phyloP scores from a whole-genome alignment of 2,113 vertebrate species.

The Dermatemys mawii region DNA sequence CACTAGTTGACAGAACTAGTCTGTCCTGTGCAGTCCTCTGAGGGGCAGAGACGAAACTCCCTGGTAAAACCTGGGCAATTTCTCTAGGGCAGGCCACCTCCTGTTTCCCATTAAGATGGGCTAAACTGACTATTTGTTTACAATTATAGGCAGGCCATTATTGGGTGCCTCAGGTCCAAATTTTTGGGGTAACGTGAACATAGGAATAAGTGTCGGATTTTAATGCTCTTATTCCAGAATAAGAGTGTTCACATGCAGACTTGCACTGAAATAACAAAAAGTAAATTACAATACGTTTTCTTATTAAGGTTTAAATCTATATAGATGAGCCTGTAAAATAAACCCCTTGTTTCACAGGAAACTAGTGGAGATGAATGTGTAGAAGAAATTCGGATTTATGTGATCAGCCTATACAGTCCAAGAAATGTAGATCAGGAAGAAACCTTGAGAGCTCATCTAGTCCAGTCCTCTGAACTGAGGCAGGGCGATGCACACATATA shows the following conservation, averaged over 20 bases:
- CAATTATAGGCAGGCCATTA: too few relatives aligned
- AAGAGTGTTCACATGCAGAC: neutral
- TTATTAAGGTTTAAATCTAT: neutral
- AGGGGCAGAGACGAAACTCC: too few relatives aligned
- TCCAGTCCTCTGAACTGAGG: neutral
- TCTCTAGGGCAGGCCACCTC: too few relatives aligned
- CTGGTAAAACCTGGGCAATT: too few relatives aligned
- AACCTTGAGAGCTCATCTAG: neutral
- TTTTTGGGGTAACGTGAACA: neutral
- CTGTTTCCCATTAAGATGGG: too few relatives aligned
- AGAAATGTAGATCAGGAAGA: neutral
- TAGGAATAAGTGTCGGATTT: neutral
- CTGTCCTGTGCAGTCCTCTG: too few relatives aligned
- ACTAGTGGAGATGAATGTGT: neutral
- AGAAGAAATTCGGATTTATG: neutral
- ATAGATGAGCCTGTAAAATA: neutral
- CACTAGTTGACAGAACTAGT: too few relatives aligned
- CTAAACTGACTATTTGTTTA: too few relatives aligned
- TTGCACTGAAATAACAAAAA: neutral
- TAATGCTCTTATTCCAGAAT: neutral
- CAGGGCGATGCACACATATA: neutral
- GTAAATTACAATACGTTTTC: neutral
- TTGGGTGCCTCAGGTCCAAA: too few relatives aligned
- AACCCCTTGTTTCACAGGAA: accelerated
- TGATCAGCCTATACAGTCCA: neutral